phyloP scores from a whole-genome alignment of 2,888 invertebrate genomes.

The Onchidella celtica region DNA sequence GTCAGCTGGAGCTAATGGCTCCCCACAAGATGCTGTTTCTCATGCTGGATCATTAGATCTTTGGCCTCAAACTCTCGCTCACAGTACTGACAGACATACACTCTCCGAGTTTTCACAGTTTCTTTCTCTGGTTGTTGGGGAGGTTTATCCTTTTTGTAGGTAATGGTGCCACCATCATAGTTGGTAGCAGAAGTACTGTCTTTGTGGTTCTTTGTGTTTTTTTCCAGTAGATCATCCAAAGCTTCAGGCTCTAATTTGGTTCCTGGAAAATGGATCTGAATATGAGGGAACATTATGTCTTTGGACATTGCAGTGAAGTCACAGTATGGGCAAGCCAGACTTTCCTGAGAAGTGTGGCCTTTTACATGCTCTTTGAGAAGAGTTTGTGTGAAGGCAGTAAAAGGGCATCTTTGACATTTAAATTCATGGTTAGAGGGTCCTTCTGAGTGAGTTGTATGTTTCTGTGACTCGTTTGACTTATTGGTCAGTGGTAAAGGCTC shows the following conservation, averaged over 20 bases:
- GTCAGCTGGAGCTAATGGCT: neutral
- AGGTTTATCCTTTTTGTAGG: constrained; percentile 47
- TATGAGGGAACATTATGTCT: constrained; percentile 63
- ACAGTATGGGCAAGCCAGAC: constrained; percentile 70
- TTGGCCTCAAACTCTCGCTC: constrained; percentile 73
- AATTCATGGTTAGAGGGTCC: constrained; percentile 50
- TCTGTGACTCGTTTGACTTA: constrained; percentile 60
- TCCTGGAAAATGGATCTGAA: constrained; percentile 71
- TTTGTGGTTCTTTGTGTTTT: constrained; percentile 40
- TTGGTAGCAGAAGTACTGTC: constrained; percentile 39
- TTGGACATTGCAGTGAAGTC: constrained; percentile 66
- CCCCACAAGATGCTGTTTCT: constrained; percentile 66
- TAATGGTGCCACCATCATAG: constrained; percentile 57
- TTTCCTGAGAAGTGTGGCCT: constrained; percentile 62
- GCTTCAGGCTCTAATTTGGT: constrained; percentile 49
- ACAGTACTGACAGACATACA: constrained; percentile 75
- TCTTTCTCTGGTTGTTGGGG: neutral
- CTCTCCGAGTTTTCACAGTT: constrained; percentile 55
- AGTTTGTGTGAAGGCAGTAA: constrained; percentile 64
- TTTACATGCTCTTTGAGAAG: constrained; percentile 64
- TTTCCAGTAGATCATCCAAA: constrained; percentile 52
- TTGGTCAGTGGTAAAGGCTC: neutral
- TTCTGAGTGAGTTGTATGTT: constrained; percentile 59
- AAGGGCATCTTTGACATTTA: constrained; percentile 74
- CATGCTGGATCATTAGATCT: constrained; percentile 69